Conservation (phyloP, 2,113 vertebrate genomes). For the Jacana jacana region DNA sequence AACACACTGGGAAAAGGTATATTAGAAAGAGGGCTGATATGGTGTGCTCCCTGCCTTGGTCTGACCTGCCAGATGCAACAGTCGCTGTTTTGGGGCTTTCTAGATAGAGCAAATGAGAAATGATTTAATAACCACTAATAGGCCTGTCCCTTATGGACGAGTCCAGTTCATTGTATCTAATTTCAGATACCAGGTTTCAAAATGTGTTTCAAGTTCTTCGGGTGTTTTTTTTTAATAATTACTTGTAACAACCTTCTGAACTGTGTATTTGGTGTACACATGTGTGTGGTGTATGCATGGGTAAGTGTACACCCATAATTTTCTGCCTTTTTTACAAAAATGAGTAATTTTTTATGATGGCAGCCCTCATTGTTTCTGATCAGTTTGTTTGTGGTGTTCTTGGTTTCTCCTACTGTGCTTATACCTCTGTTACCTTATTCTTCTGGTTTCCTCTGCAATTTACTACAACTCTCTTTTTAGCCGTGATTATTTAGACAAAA, state of each 20-base stretch:
- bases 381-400: neutral
- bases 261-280: rapidly evolving
- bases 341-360: neutral
- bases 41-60: neutral
- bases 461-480: conserved; percentile 74
- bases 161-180: neutral
- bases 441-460: conserved; percentile 48
- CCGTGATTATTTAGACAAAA: conserved; percentile 89
- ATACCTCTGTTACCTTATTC: conserved; percentile 23
- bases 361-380: neutral
- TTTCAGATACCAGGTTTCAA: neutral
- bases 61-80: neutral
- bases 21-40: neutral
- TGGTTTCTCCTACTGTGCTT: neutral
- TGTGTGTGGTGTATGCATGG: neutral
- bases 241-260: neutral
- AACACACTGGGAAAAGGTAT: neutral
- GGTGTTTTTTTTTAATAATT: neutral
- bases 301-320: neutral
- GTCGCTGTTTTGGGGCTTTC: neutral
- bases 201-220: neutral
- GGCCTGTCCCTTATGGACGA: neutral
- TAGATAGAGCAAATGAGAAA: neutral
- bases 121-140: neutral
- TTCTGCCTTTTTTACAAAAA: neutral